Evolutionary conservation across 2,888 invertebrate genomes (phyloP).

Genomic region (Apoderus coryli): DNA sequence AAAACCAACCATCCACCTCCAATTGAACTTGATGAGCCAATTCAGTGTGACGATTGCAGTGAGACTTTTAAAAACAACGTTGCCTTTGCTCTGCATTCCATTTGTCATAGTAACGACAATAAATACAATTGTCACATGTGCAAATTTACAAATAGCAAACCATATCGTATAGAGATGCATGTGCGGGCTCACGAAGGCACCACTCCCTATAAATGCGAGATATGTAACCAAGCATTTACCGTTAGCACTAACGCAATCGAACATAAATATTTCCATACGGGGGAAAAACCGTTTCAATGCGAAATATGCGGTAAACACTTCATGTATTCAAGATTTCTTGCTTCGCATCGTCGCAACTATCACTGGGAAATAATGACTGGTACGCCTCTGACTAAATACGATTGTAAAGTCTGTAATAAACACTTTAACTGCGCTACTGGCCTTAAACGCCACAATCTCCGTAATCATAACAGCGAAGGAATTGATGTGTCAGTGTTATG

Average conservation of each 20-base stretch:
- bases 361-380: conserved; percentile 32
- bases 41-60: conserved; percentile 26
- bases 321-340: too few species aligned
- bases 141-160: too few species aligned
- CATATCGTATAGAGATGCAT: too few species aligned
- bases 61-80: conserved; percentile 25
- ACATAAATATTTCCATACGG: conserved; percentile 24
- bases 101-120: conserved; percentile 23
- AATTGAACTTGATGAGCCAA: conserved; percentile 25
- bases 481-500: conserved; percentile 33
- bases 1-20: conserved; percentile 16
- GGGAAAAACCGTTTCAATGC: conserved; percentile 35
- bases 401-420: conserved; percentile 35
- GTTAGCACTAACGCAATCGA: too few species aligned
- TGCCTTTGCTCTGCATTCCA: conserved; percentile 25
- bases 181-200: too few species aligned
- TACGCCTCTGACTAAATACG: conserved; percentile 25
- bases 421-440: conserved; percentile 27
- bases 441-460: conserved; percentile 28
- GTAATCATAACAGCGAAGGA: conserved; percentile 22
- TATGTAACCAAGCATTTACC: too few species aligned
- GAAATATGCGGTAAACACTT: conserved; percentile 38
- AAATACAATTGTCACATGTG: conserved; percentile 26
- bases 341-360: conserved; percentile 29
- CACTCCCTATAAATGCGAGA: too few species aligned